A percentile compares a stretch with the other conserved stretches of the same genome.
Evolutionary conservation across 2,797 vertebrate species (phyloP).

Genomic region (Psittacula derbiana): DNA sequence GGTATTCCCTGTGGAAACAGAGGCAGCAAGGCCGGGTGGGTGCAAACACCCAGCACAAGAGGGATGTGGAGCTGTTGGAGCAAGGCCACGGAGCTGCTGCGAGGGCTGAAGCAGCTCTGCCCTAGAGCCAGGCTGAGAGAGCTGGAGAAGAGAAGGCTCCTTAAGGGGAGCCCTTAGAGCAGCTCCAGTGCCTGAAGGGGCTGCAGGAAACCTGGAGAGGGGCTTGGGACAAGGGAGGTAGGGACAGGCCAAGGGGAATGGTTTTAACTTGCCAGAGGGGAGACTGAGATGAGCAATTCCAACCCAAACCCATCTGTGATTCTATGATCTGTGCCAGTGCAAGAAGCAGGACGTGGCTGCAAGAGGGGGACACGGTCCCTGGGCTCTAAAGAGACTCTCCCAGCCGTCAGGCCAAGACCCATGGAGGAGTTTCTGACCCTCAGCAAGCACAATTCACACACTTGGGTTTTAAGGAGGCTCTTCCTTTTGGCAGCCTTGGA

Average conservation of each 20-base stretch:
- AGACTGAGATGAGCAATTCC: no score
- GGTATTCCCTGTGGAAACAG: rapidly evolving
- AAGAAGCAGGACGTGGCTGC: background rate
- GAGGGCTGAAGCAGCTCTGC: background rate
- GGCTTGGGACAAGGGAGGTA: no score
- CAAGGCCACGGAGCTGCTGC: rapidly evolving
- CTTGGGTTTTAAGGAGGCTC: background rate
- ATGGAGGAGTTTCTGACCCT: background rate
- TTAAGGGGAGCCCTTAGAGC: background rate
- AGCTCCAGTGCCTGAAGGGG: no score
- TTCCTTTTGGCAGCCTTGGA: background rate
- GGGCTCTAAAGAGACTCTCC: background rate
- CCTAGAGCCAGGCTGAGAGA: background rate
- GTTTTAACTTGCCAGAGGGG: background rate
- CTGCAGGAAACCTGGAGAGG: no score
- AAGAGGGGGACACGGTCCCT: rapidly evolving
- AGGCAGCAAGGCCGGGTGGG: background rate
- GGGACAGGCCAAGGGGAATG: background rate
- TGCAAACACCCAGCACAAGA: rapidly evolving
- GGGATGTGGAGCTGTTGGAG: background rate
- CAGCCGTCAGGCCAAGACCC: background rate
- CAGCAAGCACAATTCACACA: rapidly evolving
- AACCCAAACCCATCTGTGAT: no score
- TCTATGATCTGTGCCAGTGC: no score
- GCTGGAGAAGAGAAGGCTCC: background rate